Base-by-base conservation (phyloP, 2,797 vertebrate genomes). In the Galaxias olidus region DNA sequence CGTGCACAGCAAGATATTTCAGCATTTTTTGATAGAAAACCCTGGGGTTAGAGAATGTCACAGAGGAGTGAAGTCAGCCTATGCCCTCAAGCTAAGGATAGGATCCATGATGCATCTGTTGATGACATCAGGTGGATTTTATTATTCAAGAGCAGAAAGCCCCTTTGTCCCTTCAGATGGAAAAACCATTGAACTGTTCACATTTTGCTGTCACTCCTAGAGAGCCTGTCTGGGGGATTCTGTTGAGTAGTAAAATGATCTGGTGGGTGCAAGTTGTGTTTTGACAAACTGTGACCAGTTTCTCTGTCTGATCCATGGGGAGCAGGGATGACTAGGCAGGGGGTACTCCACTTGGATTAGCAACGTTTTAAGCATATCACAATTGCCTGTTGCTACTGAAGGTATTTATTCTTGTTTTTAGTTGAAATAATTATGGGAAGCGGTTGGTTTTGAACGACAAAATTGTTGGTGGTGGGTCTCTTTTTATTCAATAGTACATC, bases 11-110 rank as follows among this genome's bases (percentile, higher is more conserved):
- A 83, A 87, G 83, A 88, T 83, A 86, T 89, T 89, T 87, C 83
- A 78, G 77, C 69, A 61, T 74, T 79, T 80, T 84, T 75, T 79
- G 74, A 84, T 77, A 82, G 79, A 87, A 84, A 85, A 13, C 82
- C 86, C 84, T 54, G 76, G 81, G 87, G 88, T 90, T 87, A 84
- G 81, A 86, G 78, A 77, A 80, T 86, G 86, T 88, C 90, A 87
- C 75, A 61, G 72, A 86, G 76, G 83, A 80, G 77, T 85, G 87
- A 87, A 87, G 88, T 85, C 82, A 73, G 79, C 75, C 80, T 77
- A 72, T 71, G 78, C 84, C 79, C 76, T 51, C 65, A 43, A 82
- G 84, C 78, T 69, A 71, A 74, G 72, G 75, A 75, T 59, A 52
- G 71, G 81, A 84, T 88, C 84, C 80, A 88, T 80, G 80, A 84